phyloP scores from a whole-genome alignment of 2,113 vertebrate genomes.

The Malurus elegans region DNA sequence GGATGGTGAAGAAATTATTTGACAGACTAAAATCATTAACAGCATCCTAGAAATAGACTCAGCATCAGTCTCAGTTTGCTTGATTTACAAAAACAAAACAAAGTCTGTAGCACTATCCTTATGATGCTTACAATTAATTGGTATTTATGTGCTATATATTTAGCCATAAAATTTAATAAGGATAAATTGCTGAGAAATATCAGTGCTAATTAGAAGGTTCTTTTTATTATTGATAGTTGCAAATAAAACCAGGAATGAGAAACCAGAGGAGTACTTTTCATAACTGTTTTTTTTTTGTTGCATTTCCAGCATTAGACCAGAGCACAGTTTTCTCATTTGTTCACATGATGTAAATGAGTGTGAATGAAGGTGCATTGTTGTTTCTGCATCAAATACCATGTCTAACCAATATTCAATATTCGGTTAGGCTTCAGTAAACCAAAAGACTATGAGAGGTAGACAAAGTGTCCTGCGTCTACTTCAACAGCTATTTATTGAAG shows the following conservation, averaged over 20 bases:
- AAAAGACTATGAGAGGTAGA: conserved; percentile 61
- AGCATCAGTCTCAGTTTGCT: conserved; percentile 68
- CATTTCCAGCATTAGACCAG: conserved; percentile 17
- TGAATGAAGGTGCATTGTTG: conserved; percentile 65
- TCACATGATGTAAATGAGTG: conserved; percentile 44
- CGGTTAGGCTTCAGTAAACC: background rate
- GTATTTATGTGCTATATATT: conserved; percentile 64
- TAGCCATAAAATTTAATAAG: conserved; percentile 68
- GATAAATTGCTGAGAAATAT: conserved; percentile 68
- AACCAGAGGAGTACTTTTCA: background rate
- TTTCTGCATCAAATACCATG: conserved; percentile 55
- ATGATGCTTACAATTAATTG: conserved; percentile 69
- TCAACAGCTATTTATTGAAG: conserved; percentile 80
- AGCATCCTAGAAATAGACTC: conserved; percentile 76
- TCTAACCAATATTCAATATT: conserved; percentile 57
- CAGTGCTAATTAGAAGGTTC: conserved; percentile 50
- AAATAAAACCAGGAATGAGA: background rate
- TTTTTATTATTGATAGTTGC: conserved; percentile 41
- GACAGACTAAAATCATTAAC: conserved; percentile 81
- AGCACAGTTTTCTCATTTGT: conserved; percentile 9
- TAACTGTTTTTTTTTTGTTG: background rate
- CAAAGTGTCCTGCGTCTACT: conserved; percentile 68
- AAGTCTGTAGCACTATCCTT: conserved; percentile 37
- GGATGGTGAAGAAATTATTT: conserved; percentile 71
- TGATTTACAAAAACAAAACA: conserved; percentile 55